phyloP scores from a whole-genome alignment of 53 echinoderm and acorn worm genomes.

The Astropecten irregularis region DNA sequence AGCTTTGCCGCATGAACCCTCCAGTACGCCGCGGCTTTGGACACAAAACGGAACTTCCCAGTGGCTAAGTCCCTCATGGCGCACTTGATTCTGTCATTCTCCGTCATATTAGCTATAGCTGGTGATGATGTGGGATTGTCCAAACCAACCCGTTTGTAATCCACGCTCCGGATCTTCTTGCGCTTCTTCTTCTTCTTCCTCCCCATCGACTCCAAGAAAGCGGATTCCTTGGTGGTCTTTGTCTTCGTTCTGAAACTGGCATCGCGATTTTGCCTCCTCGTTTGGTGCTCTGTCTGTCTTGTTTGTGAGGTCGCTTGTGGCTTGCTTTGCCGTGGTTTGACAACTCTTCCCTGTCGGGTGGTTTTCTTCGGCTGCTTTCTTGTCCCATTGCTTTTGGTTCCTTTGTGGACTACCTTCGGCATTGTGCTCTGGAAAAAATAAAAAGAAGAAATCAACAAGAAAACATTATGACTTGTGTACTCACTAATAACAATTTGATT shows the following conservation, averaged over 20 bases:
- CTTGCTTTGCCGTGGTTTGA: not conserved
- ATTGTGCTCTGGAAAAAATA: slow-evolving; percentile 20
- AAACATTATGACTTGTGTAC: not conserved
- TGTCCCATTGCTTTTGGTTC: not conserved
- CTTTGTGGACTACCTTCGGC: not conserved
- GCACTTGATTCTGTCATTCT: slow-evolving; percentile 61
- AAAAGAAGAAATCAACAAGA: not conserved
- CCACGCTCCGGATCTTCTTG: not conserved
- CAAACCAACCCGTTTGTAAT: slow-evolving; percentile 41
- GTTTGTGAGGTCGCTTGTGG: not conserved
- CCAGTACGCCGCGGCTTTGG: slow-evolving; percentile 65
- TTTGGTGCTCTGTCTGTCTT: not conserved
- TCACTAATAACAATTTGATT: not conserved
- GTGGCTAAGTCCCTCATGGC: slow-evolving; percentile 51
- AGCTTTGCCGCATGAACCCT: slow-evolving; percentile 66
- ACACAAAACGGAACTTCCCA: slow-evolving; percentile 46
- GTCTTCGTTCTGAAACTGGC: not conserved
- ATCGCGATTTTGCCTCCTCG: slow-evolving; percentile 1
- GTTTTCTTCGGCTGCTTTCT: not conserved
- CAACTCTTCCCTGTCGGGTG: slow-evolving; percentile 15
- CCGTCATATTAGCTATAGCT: slow-evolving; percentile 35
- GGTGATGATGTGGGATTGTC: slow-evolving; percentile 36
- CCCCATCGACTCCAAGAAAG: not conserved
- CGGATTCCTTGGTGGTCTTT: not conserved
- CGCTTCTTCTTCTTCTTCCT: not conserved